Percentiles rank a stretch among this genome's conserved stretches.
phyloP scores from a whole-genome alignment of 2,113 vertebrate species.

The Sinocyclocheilus anophthalmus region DNA sequence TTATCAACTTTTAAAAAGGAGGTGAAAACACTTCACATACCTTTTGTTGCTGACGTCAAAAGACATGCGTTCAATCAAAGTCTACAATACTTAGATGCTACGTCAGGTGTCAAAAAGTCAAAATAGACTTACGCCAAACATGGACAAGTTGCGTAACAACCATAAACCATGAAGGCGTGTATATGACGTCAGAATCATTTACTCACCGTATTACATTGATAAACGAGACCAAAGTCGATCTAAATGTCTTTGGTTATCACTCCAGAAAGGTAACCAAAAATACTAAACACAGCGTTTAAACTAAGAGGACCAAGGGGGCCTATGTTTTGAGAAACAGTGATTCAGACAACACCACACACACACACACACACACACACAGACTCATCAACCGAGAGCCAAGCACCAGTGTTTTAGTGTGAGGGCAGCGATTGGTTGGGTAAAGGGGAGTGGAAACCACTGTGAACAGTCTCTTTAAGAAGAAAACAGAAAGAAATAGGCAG shows the following conservation, averaged over 20 bases:
- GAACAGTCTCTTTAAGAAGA: slow-evolving; percentile 13
- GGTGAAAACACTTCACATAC: background rate
- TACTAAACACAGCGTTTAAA: no score
- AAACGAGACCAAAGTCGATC: no score
- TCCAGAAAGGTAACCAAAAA: no score
- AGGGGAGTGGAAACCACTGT: slow-evolving; percentile 34
- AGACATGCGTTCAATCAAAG: background rate
- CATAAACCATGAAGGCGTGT: no score
- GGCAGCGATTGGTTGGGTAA: slow-evolving; percentile 39
- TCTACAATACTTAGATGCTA: background rate
- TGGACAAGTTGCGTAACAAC: no score
- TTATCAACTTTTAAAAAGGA: background rate
- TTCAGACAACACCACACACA: background rate
- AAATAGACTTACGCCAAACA: background rate
- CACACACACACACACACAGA: background rate
- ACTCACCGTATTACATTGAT: no score
- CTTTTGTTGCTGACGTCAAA: background rate
- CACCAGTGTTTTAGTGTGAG: no score
- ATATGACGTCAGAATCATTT: no score
- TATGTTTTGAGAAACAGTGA: no score
- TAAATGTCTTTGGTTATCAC: no score
- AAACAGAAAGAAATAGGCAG: background rate
- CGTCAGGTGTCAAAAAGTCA: background rate
- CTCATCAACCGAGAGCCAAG: no score
- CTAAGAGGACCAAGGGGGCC: no score